These are phyloP conservation scores for Pangasius sanitwongsei DNA, from an alignment of 2,797 vertebrate genomes.

Conservation along the genomic window DNA sequence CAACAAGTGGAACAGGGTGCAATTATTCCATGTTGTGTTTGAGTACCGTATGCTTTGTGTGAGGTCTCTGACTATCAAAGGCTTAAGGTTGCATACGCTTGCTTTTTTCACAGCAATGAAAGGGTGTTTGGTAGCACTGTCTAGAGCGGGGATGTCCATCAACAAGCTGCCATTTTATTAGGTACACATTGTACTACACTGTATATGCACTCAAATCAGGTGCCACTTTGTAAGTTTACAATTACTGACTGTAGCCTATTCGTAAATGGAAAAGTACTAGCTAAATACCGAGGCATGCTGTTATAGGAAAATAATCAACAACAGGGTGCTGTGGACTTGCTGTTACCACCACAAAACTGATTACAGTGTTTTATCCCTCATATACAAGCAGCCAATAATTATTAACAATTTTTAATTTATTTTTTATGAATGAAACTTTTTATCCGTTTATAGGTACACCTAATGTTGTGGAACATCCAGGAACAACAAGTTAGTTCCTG, in stretches of 20 bases:
- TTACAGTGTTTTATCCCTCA: background rate
- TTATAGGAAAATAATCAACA: background rate
- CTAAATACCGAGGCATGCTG: background rate
- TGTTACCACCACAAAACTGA: background rate
- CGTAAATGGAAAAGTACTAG: background rate
- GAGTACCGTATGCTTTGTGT: slow-evolving; percentile 48
- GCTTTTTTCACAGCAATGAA: slow-evolving; percentile 9
- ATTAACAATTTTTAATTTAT: background rate
- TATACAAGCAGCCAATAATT: background rate
- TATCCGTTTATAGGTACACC: background rate
- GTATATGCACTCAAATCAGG: background rate
- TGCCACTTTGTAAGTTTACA: background rate
- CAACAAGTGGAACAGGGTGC: slow-evolving; percentile 39
- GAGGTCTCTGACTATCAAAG: slow-evolving; percentile 55
- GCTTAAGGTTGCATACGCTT: background rate
- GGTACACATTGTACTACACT: background rate
- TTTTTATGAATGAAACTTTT: background rate
- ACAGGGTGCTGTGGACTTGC: background rate
- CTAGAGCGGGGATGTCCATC: background rate
- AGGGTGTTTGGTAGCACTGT: background rate
- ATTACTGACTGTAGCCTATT: background rate
- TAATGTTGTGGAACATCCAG: background rate
- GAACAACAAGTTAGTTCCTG: background rate
- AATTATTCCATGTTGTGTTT: slow-evolving; percentile 56
- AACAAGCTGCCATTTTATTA: background rate